Conservation (phyloP, 2,113 vertebrate genomes). For the Phodopus roborovskii region DNA sequence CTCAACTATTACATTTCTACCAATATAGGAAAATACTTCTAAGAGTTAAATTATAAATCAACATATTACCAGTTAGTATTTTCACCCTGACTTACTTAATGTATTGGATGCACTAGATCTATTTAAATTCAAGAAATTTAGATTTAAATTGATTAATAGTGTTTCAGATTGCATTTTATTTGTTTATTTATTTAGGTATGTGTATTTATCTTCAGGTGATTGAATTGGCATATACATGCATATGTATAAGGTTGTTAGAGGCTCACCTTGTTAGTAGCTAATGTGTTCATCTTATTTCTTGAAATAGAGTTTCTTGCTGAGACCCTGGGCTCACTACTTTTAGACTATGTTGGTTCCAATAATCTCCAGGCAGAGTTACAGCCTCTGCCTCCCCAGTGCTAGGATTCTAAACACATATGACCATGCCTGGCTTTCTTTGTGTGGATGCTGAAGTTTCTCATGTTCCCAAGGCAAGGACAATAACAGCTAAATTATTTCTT, state of each 20-base stretch:
- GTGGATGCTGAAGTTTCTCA: not conserved
- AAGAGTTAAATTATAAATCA: constrained; percentile 32
- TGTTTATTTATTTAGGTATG: not conserved
- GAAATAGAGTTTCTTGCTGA: not conserved
- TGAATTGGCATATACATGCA: not conserved
- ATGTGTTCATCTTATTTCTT: not conserved
- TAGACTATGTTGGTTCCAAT: not conserved
- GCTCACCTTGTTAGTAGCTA: not conserved
- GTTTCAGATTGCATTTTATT: not conserved
- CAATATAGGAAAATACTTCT: not conserved
- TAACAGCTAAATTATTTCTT: not conserved
- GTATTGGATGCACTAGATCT: not conserved
- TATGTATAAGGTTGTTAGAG: too few species aligned
- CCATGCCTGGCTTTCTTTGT: not conserved
- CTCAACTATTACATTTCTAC: constrained; percentile 12
- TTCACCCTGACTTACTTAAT: not conserved
- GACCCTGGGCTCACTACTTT: not conserved
- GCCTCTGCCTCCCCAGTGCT: not conserved
- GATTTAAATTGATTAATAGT: not conserved
- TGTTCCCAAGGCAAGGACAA: not conserved
- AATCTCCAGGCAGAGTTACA: not conserved
- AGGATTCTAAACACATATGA: not conserved
- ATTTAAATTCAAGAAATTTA: not conserved
- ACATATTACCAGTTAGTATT: not conserved
- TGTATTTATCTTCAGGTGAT: not conserved